Evolutionary conservation across 1,140 invertebrate genomes (phyloP), one percentile per base, ranked within the genome.

Genomic region (Metaphire vulgaris): DNA sequence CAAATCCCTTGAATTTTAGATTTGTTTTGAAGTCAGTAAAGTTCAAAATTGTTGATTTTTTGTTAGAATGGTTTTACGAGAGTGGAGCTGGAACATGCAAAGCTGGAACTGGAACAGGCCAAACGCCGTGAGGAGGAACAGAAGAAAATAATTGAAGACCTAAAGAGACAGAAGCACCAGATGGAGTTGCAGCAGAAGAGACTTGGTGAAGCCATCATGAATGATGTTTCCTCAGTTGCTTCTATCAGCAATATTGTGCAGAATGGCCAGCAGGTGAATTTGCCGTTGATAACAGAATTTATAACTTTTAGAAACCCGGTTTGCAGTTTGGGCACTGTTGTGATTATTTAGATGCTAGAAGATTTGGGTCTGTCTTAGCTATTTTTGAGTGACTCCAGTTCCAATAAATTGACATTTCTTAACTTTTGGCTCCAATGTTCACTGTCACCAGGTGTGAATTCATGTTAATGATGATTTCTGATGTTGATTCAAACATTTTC

Each of bases 121-220:
- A 79, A 77, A 72, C 71, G 77, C 30, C 69, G 78, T 30, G 81
- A 82, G 34, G 78, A 78, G 15, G 41, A 78, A 28, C 82, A 83
- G 74, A 79, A 80, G 70, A 78, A 80, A 29, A 73, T 83, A 16
- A 83, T 83, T 65, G 73, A 73, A 29, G 76, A 82, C 33, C 76
- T 83, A 12, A 78, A 82, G 74, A 30, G 74, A 30, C 78, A 82
- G 74, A 81, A 81, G 41, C 74, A 68, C 2, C 64, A 78, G 26
- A 69, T 79, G n/a, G 79, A 81, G 64, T 67, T 67, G n/a, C 76
- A 80, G 33, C 77, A 79, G 31, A 56, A 74, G 2, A 76, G 80
- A 29, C 74, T 81, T 67, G 67, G 78, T 66, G 76, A 77, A 31
- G 79, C 64, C 79, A 29, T 68, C 73, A 32, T 64, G 71, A 34